Evolutionary conservation across 2,888 invertebrate species (phyloP).

Genomic region (Orchesellides sinensis): DNA sequence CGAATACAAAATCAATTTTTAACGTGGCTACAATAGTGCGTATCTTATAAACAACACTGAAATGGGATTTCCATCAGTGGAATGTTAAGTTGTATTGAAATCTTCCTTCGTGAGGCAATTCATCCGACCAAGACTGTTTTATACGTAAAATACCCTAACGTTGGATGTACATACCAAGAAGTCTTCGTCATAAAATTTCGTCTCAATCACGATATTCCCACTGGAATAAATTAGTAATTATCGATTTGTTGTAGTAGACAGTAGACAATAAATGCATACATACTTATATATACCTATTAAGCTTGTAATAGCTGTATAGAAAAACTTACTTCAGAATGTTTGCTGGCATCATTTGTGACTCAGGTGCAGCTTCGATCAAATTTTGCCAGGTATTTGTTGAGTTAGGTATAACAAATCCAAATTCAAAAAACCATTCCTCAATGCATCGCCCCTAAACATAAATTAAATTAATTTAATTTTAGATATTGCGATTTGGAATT

Average conservation of each 20-base stretch:
- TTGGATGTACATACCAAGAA: conserved; percentile 95
- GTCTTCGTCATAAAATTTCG: conserved; percentile 97
- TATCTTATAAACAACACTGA: background rate
- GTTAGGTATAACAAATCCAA: conserved; percentile 98
- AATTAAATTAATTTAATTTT: no score
- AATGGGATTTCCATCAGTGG: background rate
- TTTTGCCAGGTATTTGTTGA: conserved; percentile 99
- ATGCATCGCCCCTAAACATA: conserved; percentile 94
- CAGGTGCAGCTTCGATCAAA: conserved; percentile 98
- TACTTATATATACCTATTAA: background rate
- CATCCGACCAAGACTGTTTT: conserved; percentile 76
- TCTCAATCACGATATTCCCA: conserved; percentile 97
- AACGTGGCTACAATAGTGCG: background rate
- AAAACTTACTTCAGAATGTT: conserved; percentile 91
- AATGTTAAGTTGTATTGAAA: background rate
- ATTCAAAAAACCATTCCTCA: conserved; percentile 99
- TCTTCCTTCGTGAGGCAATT: background rate
- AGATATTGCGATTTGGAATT: no score
- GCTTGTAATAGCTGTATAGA: background rate
- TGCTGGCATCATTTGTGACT: conserved; percentile 99
- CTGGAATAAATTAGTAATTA: conserved; percentile 80
- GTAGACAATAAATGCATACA: background rate
- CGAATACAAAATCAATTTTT: no score
- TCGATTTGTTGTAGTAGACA: conserved; percentile 57
- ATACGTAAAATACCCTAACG: conserved; percentile 96